A percentile compares a stretch with the other conserved stretches of the same genome.
Conservation (phyloP, 2,113 vertebrate species). For the Neolamprologus sp. region DNA sequence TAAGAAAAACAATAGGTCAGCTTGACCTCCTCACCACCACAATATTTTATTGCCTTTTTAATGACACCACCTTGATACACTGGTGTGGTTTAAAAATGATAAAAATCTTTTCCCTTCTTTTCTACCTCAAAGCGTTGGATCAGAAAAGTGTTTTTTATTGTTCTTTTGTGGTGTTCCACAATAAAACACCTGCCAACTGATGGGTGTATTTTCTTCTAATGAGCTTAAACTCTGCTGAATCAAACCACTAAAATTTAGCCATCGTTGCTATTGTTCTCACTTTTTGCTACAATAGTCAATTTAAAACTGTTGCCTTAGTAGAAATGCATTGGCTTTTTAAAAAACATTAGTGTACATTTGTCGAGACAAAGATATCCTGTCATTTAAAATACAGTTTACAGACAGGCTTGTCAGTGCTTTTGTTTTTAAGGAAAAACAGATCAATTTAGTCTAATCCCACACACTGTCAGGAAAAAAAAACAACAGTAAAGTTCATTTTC, state of each 20-base stretch:
- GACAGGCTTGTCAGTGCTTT: not conserved
- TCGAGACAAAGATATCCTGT: not conserved
- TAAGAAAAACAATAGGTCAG: constrained; percentile 1
- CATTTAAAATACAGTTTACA: not conserved
- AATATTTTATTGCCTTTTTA: not conserved
- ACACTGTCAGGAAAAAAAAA: too few relatives aligned
- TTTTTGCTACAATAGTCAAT: not conserved
- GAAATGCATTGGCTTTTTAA: not conserved
- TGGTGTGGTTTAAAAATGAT: not conserved
- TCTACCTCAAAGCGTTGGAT: not conserved
- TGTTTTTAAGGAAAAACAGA: not conserved
- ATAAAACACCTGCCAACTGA: not conserved
- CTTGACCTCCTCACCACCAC: not conserved
- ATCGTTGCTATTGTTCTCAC: not conserved
- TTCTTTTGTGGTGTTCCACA: not conserved
- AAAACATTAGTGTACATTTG: not conserved
- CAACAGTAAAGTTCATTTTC: not conserved
- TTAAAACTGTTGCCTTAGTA: not conserved
- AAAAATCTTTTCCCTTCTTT: not conserved
- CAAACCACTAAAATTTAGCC: not conserved
- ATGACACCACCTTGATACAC: not conserved
- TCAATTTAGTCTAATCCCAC: not conserved
- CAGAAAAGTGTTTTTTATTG: not conserved
- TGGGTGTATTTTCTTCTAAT: not conserved
- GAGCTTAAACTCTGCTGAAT: not conserved